Evolutionary conservation across 2,888 invertebrate species (phyloP).

Genomic region (Mayetiola destructor): DNA sequence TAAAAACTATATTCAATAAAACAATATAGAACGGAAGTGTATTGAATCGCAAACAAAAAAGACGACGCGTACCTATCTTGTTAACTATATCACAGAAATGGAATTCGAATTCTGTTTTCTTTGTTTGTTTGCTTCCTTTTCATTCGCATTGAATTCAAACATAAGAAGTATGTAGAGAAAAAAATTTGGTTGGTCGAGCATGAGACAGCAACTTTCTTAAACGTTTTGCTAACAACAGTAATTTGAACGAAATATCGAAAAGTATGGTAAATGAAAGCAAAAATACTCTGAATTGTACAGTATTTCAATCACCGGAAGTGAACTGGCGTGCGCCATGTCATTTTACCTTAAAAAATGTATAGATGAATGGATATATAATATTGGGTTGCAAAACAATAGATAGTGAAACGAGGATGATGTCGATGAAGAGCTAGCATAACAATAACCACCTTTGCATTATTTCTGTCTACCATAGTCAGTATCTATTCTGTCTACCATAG

Average conservation of each 20-base stretch:
- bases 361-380: not conserved
- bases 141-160: not conserved
- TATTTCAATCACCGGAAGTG: conserved; percentile 14
- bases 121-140: not conserved
- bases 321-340: conserved; percentile 16
- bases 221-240: conserved; percentile 2
- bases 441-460: not conserved
- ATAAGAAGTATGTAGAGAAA: not conserved
- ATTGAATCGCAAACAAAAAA: not conserved
- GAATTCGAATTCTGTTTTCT: not conserved
- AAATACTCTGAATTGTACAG: not conserved
- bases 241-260: not conserved
- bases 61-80: conserved; percentile 3
- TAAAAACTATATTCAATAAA: not conserved
- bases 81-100: conserved; percentile 1
- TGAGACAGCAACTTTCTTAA: not conserved
- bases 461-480: not conserved
- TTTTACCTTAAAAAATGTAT: not conserved
- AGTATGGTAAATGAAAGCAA: not conserved
- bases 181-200: not conserved
- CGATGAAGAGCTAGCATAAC: conserved; percentile 3
- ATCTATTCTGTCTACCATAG: too few species aligned
- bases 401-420: conserved; percentile 4
- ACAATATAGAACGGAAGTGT: conserved; percentile 13
- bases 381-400: not conserved